Base-by-base conservation (phyloP, 2,797 vertebrate species). In the Lemur catta region DNA sequence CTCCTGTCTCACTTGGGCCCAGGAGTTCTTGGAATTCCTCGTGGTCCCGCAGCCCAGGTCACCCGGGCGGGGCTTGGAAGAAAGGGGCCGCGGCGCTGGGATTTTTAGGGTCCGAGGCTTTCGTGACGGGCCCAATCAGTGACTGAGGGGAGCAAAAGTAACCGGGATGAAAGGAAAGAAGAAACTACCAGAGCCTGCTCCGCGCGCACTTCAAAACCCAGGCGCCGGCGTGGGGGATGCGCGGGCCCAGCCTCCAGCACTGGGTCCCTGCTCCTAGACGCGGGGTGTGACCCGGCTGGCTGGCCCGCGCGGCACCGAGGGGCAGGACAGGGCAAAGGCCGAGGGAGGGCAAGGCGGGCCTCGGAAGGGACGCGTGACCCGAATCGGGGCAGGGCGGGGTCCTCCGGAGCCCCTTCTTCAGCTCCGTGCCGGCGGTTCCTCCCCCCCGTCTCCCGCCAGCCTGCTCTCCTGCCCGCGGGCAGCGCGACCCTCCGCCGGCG, bases 121-220 rank as follows among this genome's bases (percentile, higher is more conserved):
- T 89, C n/a, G 1, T 20, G 65, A 48, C 2, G 1, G 67, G 72
- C 50, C 55, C 57, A 33, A 2, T 72, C 81, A 9, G 63, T 65
- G 76, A 75, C 74, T 24, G 33, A 82, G 59, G 72, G 67, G 38
- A 76, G 71, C 79, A 22, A 57, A 89, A 96, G 93, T 90, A 71
- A 65, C 46, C 18, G 12, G 43, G 79, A 76, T 28, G 84, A 90
- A 94, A 71, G 80, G 15, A 80, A 38, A 52, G 87, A 76, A 81
- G 74, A 75, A 81, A 85, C 48, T 75, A 61, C 55, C 91, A 7
- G 82, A 78, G 46, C n/a, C 78, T 4, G 38, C 76, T 76, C 85
- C 4, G 85, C 67, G n/a, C 35, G 43, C 82, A 55, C 91, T 74
- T 78, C 79, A 93, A 92, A 92, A 86, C 71, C 48, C 9, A 63